These are phyloP conservation scores for Neodontobutis hainanensis DNA, from an alignment of 2,113 vertebrate genomes.

Conservation along the genomic window DNA sequence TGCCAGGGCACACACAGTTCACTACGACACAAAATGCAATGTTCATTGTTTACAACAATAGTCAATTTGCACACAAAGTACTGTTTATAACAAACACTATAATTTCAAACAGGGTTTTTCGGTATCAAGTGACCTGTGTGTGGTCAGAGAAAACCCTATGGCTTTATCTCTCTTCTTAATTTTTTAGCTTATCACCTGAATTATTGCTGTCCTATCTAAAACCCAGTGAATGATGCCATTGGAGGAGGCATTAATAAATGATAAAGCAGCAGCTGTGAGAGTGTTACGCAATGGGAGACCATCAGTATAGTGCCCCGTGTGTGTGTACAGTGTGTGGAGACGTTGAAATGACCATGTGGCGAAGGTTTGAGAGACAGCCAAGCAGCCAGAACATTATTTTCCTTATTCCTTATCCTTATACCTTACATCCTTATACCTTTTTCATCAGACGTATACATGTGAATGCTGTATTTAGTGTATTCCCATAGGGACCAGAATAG, in stretches of 20 bases:
- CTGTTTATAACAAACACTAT: too few species aligned
- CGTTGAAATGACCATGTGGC: conserved; percentile 12
- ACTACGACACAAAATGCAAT: too few species aligned
- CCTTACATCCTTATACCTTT: too few species aligned
- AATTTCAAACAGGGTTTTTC: too few species aligned
- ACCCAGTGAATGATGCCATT: conserved; percentile 46
- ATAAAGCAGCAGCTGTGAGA: conserved; percentile 57
- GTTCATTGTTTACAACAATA: too few species aligned
- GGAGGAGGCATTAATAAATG: conserved; percentile 66
- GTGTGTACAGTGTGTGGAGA: conserved; percentile 7
- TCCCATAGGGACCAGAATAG: neutral
- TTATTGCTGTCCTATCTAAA: conserved; percentile 39
- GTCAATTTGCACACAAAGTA: too few species aligned
- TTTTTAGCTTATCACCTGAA: conserved; percentile 41
- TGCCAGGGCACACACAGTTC: too few species aligned
- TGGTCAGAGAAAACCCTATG: neutral
- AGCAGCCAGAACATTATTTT: conserved; percentile 17
- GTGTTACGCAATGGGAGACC: conserved; percentile 53
- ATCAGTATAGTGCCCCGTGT: conserved; percentile 15
- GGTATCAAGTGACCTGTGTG: too few species aligned
- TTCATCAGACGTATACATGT: conserved; percentile 45
- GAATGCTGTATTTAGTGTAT: conserved; percentile 44
- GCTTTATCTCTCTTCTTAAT: neutral
- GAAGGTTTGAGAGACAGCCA: conserved; percentile 26
- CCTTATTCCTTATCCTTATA: too few species aligned